phyloP scores from a whole-genome alignment of 2,113 vertebrate species.

The Bubo scandiacus region DNA sequence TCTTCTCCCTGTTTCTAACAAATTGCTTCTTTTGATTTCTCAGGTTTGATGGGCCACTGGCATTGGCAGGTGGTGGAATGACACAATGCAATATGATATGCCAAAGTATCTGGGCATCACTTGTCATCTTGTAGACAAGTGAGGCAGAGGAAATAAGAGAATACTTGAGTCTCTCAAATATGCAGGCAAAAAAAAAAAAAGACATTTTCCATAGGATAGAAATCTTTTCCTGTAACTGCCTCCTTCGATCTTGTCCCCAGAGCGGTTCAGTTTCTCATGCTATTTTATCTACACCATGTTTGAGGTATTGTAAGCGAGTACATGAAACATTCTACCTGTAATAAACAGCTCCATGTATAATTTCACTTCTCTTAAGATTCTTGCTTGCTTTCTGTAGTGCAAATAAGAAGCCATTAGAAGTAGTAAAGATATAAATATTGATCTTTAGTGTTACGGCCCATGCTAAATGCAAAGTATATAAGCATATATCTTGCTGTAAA shows the following conservation, averaged over 20 bases:
- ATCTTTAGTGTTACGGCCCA: not conserved
- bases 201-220: not conserved
- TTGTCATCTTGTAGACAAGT: constrained; percentile 13
- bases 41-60: constrained; percentile 45
- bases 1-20: not conserved
- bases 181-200: not conserved
- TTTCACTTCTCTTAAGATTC: not conserved
- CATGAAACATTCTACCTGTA: not conserved
- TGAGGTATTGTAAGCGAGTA: not conserved
- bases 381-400: not conserved
- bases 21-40: constrained; percentile 43
- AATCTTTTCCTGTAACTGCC: not conserved
- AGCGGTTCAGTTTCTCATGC: not conserved
- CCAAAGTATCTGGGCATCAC: constrained; percentile 43
- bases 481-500: not conserved
- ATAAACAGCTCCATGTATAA: not conserved
- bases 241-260: not conserved
- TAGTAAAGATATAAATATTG: not conserved
- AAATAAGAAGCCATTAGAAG: not conserved
- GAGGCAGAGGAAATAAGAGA: constrained; percentile 2
- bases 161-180: not conserved
- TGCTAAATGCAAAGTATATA: not conserved
- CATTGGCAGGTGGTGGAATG: constrained; percentile 31
- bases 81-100: constrained; percentile 25
- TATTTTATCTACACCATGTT: not conserved